These are phyloP conservation scores for Mamestra brassicae DNA, from an alignment of 2,888 invertebrate species.

Conservation along the genomic window DNA sequence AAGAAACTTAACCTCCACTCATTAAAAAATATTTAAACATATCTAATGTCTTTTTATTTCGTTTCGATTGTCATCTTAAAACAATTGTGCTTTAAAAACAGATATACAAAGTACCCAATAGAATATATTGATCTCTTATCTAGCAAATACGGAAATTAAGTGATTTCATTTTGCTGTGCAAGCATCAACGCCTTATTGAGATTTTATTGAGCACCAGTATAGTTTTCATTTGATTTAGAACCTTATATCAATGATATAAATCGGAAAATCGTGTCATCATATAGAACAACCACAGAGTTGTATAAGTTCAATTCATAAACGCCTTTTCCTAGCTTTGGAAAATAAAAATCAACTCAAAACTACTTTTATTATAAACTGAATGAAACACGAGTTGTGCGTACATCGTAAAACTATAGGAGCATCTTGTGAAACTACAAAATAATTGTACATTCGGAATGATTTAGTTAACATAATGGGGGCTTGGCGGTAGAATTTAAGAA, in stretches of 20 bases:
- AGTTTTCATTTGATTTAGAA: not conserved
- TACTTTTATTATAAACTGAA: conserved; percentile 2
- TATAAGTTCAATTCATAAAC: not conserved
- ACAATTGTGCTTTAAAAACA: not conserved
- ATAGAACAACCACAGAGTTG: not conserved
- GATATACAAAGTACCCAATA: not conserved
- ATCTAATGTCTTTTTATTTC: conserved; percentile 46
- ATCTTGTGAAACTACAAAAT: conserved; percentile 42
- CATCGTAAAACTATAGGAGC: conserved; percentile 40
- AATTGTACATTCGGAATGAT: conserved; percentile 61
- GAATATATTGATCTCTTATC: not conserved
- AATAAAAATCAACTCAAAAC: not conserved
- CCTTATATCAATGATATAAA: not conserved
- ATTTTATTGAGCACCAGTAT: no score
- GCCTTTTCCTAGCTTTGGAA: not conserved
- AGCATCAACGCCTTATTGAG: not conserved
- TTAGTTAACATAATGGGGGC: conserved; percentile 52
- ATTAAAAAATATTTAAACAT: conserved; percentile 31
- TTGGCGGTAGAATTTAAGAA: not conserved
- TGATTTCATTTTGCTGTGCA: not conserved
- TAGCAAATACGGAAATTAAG: no score
- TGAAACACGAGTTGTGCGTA: not conserved
- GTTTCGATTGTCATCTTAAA: conserved; percentile 12
- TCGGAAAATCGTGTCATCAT: not conserved
- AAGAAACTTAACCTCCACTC: conserved; percentile 52